Evolutionary conservation across 2,888 invertebrate species (phyloP), one percentile per base, ranked within the genome.

Genomic region (Apamea anceps): DNA sequence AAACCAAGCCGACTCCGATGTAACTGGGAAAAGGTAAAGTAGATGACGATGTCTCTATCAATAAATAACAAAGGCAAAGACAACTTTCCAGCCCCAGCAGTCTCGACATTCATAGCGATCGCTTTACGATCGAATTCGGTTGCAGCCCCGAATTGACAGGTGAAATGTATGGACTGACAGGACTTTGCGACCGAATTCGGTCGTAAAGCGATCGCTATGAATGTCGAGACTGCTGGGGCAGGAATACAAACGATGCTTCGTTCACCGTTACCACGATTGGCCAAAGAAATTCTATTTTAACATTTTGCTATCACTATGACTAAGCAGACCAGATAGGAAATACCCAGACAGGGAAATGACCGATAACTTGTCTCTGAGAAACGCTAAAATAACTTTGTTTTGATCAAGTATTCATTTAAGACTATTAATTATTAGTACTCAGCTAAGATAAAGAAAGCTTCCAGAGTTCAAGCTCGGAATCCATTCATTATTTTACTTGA

Each of bases 381-480:
- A 62, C 42, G 28, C 54, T 60, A 57, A 68, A 82, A 75, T 82
- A 84, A 60, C 60, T 79, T 79, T 65, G 63, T 62, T 74, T 57
- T 79, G 65, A 83, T 75, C 70, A 66, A 86, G 75, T 63, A 77
- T 82, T 75, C 67, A 83, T 82, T 83, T 73, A 67, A 65, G 18
- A 25, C 65, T 45, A 79, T 85, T 63, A 62, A 79, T 85, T 63
- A 66, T 79, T 57, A 32, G 32, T 32, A 75, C 66, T 73, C 84
- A 67, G 60, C 54, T 10, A 28, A 73, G 68, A 85, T 79, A 87
- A 72, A 68, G 68, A 87, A 72, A 68, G 68, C 72, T 77, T 71
- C 25, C 60, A 70, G 15, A 84, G 75, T 48, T 67, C 66, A 72
- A 77, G 57, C 63, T 66, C 2, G 10, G 32, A n/a, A 51, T 77